A percentile compares a stretch with the other conserved stretches of the same genome.
Conservation (phyloP, 2,888 invertebrate genomes). For the Parthenolecanium corni region DNA sequence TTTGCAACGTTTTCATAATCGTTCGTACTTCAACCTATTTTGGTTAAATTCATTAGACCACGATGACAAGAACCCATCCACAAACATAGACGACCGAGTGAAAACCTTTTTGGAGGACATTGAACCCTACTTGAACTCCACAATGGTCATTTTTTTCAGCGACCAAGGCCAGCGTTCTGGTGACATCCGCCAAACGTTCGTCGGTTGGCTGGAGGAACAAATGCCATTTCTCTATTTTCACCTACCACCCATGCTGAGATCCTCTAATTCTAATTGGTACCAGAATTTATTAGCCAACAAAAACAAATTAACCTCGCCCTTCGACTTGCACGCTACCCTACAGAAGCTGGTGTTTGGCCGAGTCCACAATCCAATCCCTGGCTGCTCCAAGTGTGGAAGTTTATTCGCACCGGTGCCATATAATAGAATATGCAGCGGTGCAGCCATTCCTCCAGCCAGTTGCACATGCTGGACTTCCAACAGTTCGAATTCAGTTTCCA, state of each 20-base stretch:
- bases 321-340: conserved; percentile 61
- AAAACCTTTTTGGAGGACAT: conserved; percentile 43
- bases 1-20: conserved; percentile 48
- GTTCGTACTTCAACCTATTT: conserved; percentile 60
- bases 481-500: conserved; percentile 35
- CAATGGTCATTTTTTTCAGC: conserved; percentile 60
- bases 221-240: conserved; percentile 61
- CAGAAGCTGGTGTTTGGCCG: conserved; percentile 47
- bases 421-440: conserved; percentile 56
- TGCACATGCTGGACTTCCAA: conserved; percentile 49
- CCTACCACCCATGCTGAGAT: conserved; percentile 51
- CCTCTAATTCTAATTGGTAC: conserved; percentile 45
- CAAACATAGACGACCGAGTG: conserved; percentile 48
- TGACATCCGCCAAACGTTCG: conserved; percentile 51
- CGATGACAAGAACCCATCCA: conserved; percentile 53
- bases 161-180: conserved; percentile 72
- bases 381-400: conserved; percentile 53
- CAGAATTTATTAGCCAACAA: conserved; percentile 50
- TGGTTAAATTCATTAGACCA: conserved; percentile 71
- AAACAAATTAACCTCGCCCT: conserved; percentile 58
- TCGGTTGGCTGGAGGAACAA: conserved; percentile 67
- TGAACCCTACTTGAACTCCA: conserved; percentile 51
- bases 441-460: conserved; percentile 59
- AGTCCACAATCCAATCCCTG: conserved; percentile 8
- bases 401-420: conserved; percentile 48